Evolutionary conservation across 2,113 vertebrate genomes (phyloP), one percentile per base, ranked within the genome.

Genomic region (Elgaria multicarinata): DNA sequence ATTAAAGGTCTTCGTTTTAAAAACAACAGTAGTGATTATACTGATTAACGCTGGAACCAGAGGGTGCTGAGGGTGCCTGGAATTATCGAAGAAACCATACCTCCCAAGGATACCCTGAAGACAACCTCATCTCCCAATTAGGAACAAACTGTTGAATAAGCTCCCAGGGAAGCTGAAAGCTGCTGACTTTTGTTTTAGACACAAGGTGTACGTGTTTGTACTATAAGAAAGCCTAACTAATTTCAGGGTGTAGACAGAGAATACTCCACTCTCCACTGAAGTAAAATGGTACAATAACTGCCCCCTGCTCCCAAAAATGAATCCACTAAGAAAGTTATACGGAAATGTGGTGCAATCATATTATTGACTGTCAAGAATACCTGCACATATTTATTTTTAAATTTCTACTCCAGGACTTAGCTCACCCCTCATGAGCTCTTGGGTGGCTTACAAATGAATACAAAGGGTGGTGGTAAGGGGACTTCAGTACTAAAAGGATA

Each of bases 211-310:
- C 89, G 89, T 83, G 90, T 93, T 94, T 91, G 93, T 84, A 93
- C 87, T 62, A 62, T 22, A 62, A 20, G 7, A 53, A 53, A 53
- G 50, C 93, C 87, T 84, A 88, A 93, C 87, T 94, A 91, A 22
- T 42, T 92, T 94, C 92, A 95, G 93, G 92, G 86, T 92, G 92
- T 91, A 94, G 89, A 83, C 80, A 90, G 76, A 94, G 92, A 95
- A 95, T 90, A 94, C 91, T 93, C 92, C 88, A 93, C 93, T 93
- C 93, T 94, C 90, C 50, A 87, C 94, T 95, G 94, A 96, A 96
- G 93, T 95, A 95, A 12, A 94, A 95, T 87, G 39, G 6, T 42
- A 58, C 1, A 6, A 64, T 62, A 76, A 77, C 26, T 77, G 42
- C 24, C 12, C 8, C 42, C 22, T 6, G 3, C 20, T n/a, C 71